Base-by-base conservation (phyloP, 2,113 vertebrate genomes). In the Spilogale gracilis region DNA sequence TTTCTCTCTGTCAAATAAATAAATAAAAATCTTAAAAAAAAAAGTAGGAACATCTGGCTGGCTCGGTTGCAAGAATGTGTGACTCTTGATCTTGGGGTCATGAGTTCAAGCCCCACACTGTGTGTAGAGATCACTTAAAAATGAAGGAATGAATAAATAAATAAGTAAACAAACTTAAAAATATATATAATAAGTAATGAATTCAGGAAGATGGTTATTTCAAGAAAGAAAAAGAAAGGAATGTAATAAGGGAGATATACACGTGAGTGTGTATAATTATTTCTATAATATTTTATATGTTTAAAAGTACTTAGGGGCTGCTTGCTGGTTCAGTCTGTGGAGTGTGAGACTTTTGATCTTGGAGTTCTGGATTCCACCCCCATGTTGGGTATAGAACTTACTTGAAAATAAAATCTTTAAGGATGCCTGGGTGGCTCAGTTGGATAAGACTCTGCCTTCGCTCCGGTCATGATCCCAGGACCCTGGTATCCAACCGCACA, bases 261-360 rank as follows among this genome's bases (percentile, higher is more conserved):
- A 11, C 23, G 12, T 20, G 23, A 5, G 11, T 32, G 14, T 38
- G 32, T 81, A 2, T 91, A 90, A 84, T 54, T 80, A 25, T 79
- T 89, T 61, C 79, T 61, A 13, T 60, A 84, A 71, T 79, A 94
- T 86, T 81, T 87, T 89, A 60, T 76, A 86, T 71, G 61, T 96
- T 91, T 87, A 50, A 91, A 73, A 81, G 71, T 76, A 67, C 43
- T 13, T 76, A 74, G 74, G 45, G 45, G 45, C 45, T 0, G 45
- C 74, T 76, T 6, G 3, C 73, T 74, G 43, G 12, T 5, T 74
- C 43, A 76, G 73, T 48, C 13, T 25, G 6, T 48, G 25, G 43
- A 48, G 23, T 48, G 23, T 76, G 13, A 76, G 23, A 76, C 73
- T 48, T 6, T 76, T 76, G 43, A 76, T 76, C 12, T 45, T 48